A percentile compares a stretch with the other conserved stretches of the same genome.
Conservation (phyloP, 2,797 vertebrate species). For the Erpetoichthys calabaricus region DNA sequence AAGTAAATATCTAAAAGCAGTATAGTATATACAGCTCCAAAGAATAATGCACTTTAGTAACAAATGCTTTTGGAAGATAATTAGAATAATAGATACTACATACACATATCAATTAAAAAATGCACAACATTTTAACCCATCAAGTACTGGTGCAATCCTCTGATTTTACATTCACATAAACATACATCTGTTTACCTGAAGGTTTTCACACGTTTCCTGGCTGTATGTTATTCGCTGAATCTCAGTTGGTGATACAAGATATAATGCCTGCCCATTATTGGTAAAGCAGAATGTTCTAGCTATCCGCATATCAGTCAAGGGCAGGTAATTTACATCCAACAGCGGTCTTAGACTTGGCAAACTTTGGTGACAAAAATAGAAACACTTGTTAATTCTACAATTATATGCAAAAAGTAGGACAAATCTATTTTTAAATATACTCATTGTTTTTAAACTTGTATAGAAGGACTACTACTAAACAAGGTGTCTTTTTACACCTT, state of each 20-base stretch:
- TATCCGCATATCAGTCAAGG: constrained; percentile 96
- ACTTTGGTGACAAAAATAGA: constrained; percentile 44
- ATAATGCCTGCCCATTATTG: constrained; percentile 91
- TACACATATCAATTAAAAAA: too few relatives aligned
- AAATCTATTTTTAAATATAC: too few relatives aligned
- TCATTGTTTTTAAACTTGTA: too few relatives aligned
- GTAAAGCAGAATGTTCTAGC: constrained; percentile 97
- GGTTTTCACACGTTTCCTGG: constrained; percentile 94
- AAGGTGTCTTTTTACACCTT: too few relatives aligned
- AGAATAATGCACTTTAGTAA: too few relatives aligned
- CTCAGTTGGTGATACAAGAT: constrained; percentile 91
- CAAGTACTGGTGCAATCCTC: background rate
- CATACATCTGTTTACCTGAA: constrained; percentile 61
- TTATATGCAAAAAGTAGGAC: background rate
- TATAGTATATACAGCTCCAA: too few relatives aligned
- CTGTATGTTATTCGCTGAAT: constrained; percentile 96
- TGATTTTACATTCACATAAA: background rate
- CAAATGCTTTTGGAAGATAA: too few relatives aligned
- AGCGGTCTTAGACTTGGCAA: constrained; percentile 88
- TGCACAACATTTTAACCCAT: too few relatives aligned
- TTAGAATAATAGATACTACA: too few relatives aligned
- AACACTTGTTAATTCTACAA: background rate
- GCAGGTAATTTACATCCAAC: constrained; percentile 94
- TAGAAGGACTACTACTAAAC: too few relatives aligned
- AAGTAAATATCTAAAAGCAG: too few relatives aligned